Percentiles rank a stretch among this genome's conserved stretches.
Evolutionary conservation across 1,140 invertebrate genomes (phyloP).

Genomic region (Cyphomyrmex costatus): DNA sequence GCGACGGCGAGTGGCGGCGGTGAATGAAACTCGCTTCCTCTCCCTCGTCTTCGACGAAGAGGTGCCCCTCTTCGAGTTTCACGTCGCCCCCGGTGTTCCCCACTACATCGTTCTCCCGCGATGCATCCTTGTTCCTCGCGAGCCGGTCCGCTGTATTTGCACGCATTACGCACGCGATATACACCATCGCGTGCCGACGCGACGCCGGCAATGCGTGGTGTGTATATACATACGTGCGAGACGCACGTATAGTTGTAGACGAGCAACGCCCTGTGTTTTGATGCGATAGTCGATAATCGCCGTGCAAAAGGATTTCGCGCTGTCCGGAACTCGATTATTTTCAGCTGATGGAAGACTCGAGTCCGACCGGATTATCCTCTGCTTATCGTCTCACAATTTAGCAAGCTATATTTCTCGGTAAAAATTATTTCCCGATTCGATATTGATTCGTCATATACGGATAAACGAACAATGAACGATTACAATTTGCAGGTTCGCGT

Average conservation of each 20-base stretch:
- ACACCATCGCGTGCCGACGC: conserved; percentile 5
- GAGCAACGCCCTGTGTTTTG: conserved; percentile 13
- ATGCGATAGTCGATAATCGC: conserved; percentile 14
- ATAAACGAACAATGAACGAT: neutral
- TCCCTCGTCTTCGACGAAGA: conserved; percentile 24
- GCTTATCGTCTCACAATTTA: conserved; percentile 13
- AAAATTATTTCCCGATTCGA: neutral
- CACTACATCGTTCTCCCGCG: neutral
- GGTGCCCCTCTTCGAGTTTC: neutral
- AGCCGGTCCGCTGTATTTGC: conserved; percentile 8
- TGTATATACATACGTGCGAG: neutral
- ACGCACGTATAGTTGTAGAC: neutral
- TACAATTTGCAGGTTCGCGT: neutral
- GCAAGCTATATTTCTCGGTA: neutral
- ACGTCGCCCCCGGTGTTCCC: neutral
- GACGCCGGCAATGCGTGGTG: neutral
- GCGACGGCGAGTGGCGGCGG: conserved; percentile 51
- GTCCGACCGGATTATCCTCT: conserved; percentile 10
- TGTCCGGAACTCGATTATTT: conserved; percentile 25
- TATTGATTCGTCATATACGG: neutral
- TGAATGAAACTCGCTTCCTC: conserved; percentile 70
- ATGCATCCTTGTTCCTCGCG: conserved; percentile 40
- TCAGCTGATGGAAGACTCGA: no score
- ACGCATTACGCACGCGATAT: neutral
- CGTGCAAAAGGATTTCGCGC: conserved; percentile 30